Evolutionary conservation across 2,888 invertebrate species (phyloP).

Genomic region (Dioctria rufipes): DNA sequence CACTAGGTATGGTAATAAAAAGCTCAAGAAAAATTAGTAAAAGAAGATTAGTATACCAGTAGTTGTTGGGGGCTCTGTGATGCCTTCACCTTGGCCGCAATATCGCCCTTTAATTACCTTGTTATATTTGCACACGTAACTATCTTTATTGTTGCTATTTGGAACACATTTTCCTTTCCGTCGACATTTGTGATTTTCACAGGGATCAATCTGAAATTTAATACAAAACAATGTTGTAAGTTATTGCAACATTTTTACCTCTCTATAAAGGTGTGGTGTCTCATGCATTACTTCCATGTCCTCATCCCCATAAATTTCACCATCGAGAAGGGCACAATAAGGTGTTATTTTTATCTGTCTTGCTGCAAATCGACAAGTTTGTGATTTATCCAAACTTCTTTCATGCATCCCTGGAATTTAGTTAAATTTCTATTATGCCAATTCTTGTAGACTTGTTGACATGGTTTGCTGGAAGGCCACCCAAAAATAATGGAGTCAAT

Average conservation of each 20-base stretch:
- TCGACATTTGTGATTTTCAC: constrained; percentile 85
- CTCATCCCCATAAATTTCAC: constrained; percentile 77
- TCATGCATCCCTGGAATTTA: constrained; percentile 95
- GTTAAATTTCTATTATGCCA: constrained; percentile 95
- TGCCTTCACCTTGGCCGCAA: constrained; percentile 82
- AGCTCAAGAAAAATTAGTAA: constrained; percentile 54
- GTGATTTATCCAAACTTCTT: constrained; percentile 95
- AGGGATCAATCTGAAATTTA: constrained; percentile 77
- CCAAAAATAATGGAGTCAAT: constrained; percentile 89
- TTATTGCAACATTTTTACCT: constrained; percentile 69
- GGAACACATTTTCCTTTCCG: constrained; percentile 88
- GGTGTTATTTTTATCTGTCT: constrained; percentile 89
- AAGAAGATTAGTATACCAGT: constrained; percentile 67
- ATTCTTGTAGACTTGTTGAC: constrained; percentile 87
- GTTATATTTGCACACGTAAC: constrained; percentile 91
- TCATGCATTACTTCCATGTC: constrained; percentile 73
- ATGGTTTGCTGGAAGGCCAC: constrained; percentile 92
- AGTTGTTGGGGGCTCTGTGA: constrained; percentile 70
- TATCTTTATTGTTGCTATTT: constrained; percentile 78
- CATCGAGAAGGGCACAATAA: constrained; percentile 82
- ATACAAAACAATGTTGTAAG: neutral
- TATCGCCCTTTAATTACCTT: constrained; percentile 91
- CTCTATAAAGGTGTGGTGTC: constrained; percentile 74
- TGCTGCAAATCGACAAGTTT: constrained; percentile 93
- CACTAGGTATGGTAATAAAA: constrained; percentile 27